Percentiles rank a stretch among this genome's conserved stretches.
These are phyloP conservation scores for Diabrotica virgifera DNA, from an alignment of 1,140 invertebrate species.

Conservation along the genomic window DNA sequence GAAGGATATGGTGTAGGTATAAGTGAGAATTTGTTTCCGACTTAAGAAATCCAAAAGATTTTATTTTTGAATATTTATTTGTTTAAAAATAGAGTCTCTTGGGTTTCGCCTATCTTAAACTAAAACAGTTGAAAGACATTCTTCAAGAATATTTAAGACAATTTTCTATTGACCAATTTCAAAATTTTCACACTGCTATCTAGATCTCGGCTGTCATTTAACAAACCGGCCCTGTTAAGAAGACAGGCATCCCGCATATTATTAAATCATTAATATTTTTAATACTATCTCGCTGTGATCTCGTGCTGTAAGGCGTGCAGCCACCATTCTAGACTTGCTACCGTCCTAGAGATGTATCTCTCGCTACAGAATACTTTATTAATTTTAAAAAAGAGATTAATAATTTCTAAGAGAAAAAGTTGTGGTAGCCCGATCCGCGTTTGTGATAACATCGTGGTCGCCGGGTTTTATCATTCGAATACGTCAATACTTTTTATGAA, in stretches of 20 bases:
- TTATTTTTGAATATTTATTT: no score
- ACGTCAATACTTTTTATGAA: not conserved
- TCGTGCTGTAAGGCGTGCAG: not conserved
- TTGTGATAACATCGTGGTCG: not conserved
- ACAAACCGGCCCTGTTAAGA: slow-evolving; percentile 1
- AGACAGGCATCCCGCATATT: not conserved
- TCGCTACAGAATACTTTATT: not conserved
- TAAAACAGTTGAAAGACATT: no score
- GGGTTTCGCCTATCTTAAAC: no score
- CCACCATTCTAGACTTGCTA: not conserved
- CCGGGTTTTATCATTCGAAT: not conserved
- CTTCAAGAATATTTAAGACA: not conserved
- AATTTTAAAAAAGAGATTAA: not conserved
- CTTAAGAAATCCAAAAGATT: no score
- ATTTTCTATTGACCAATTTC: not conserved
- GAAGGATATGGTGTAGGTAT: no score
- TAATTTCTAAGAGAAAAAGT: slow-evolving; percentile 3
- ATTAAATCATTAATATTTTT: slow-evolving; percentile 3
- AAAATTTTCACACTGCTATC: slow-evolving; percentile 1
- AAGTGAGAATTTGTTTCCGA: no score
- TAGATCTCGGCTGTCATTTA: not conserved
- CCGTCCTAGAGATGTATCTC: not conserved
- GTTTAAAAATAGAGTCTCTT: no score
- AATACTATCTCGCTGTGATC: not conserved
- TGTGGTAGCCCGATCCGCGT: not conserved